A percentile compares a stretch with the other conserved stretches of the same genome.
phyloP scores from a whole-genome alignment of 2,113 vertebrate genomes.

The Lepisosteus oculatus region DNA sequence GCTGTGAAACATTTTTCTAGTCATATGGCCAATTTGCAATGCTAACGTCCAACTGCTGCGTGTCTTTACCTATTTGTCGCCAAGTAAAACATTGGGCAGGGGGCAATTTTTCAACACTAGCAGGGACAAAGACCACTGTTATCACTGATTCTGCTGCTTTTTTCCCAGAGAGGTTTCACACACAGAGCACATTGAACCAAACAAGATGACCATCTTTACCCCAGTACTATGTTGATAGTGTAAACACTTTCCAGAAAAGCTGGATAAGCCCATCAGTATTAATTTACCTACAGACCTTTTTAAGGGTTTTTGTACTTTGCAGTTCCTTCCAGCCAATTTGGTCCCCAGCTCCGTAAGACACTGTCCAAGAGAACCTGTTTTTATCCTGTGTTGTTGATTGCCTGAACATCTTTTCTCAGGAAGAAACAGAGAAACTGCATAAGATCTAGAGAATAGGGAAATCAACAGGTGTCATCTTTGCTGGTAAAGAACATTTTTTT shows the following conservation, averaged over 20 bases:
- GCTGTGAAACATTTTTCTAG: background rate
- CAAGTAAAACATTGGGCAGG: background rate
- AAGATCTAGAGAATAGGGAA: no score
- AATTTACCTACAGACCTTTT: background rate
- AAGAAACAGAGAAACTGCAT: slow-evolving; percentile 4
- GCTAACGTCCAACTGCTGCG: background rate
- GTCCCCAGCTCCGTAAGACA: slow-evolving; percentile 4
- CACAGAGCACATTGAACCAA: slow-evolving; percentile 10
- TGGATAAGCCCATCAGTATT: background rate
- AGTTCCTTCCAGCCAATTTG: background rate
- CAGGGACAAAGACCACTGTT: no score
- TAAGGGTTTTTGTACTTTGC: background rate
- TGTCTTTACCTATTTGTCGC: background rate
- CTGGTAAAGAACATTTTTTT: no score
- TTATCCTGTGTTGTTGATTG: background rate
- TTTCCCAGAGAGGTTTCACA: background rate
- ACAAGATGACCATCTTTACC: slow-evolving; percentile 15
- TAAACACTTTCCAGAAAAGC: slow-evolving; percentile 20
- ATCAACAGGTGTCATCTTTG: no score
- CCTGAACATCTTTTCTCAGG: background rate
- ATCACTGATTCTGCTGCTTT: background rate
- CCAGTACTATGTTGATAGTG: slow-evolving; percentile 21
- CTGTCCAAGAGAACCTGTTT: background rate
- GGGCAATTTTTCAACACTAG: no score
- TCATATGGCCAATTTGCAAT: background rate